Percentiles rank a stretch among this genome's conserved stretches.
Evolutionary conservation across 2,113 vertebrate genomes (phyloP).

Genomic region (Cyphomyrus discorhynchus): DNA sequence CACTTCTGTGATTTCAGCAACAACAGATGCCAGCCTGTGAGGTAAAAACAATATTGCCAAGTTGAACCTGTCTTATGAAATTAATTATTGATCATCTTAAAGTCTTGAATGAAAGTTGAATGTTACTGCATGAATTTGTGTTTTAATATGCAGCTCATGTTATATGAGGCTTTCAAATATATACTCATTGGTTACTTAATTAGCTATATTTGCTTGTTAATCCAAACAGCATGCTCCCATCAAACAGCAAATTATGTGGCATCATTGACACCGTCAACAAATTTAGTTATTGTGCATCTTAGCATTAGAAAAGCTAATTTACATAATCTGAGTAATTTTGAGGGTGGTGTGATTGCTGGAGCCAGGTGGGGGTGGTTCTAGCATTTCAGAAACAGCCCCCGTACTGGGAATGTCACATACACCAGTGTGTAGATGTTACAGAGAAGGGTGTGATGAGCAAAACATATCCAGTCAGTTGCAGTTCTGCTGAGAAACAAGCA

Average conservation of each 20-base stretch:
- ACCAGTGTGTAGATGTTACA: background rate
- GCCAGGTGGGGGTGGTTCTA: too few species aligned
- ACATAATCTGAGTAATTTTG: background rate
- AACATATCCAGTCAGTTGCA: background rate
- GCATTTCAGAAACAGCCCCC: too few species aligned
- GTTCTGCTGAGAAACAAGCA: background rate
- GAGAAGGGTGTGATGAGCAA: background rate
- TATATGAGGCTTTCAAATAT: background rate
- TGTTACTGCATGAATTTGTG: background rate
- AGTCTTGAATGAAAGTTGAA: background rate
- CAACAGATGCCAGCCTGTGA: background rate
- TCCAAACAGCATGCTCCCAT: background rate
- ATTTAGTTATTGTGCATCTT: background rate
- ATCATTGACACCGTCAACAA: background rate
- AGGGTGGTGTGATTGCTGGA: background rate
- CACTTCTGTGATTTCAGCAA: background rate
- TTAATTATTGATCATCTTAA: background rate
- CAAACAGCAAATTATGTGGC: background rate
- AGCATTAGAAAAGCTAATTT: background rate
- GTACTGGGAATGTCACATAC: background rate
- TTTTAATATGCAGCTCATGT: background rate
- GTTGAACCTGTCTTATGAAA: conserved; percentile 16
- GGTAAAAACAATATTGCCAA: conserved; percentile 9
- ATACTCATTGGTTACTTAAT: background rate
- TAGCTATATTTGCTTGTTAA: background rate